Evolutionary conservation across 2,888 invertebrate genomes (phyloP).

Genomic region (Cosmia pyralina): DNA sequence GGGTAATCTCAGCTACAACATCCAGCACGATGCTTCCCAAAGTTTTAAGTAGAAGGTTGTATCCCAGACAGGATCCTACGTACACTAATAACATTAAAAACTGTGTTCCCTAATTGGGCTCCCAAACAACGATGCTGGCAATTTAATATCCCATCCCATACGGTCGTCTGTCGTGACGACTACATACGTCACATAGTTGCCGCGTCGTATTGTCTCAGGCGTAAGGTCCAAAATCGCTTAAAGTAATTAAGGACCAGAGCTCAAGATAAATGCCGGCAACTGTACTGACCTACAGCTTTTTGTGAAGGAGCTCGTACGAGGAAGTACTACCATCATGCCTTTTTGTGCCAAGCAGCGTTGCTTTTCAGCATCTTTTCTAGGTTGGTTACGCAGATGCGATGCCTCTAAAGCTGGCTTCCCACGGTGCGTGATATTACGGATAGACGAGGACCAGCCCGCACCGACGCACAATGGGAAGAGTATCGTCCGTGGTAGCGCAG

Average conservation of each 20-base stretch:
- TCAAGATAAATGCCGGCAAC: too few species aligned
- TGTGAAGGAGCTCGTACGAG: background rate
- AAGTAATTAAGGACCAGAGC: too few species aligned
- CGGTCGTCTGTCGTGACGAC: background rate
- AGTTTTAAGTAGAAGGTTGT: conserved; percentile 6
- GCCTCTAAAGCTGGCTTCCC: background rate
- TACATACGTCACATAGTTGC: too few species aligned
- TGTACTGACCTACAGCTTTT: background rate
- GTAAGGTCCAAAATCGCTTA: too few species aligned
- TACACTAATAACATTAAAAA: conserved; percentile 18
- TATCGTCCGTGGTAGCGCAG: too few species aligned
- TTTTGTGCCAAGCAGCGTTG: background rate
- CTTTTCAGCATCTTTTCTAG: background rate
- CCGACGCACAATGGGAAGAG: too few species aligned
- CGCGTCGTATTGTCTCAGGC: too few species aligned
- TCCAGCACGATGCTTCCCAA: conserved; percentile 11
- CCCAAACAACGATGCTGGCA: conserved; percentile 8
- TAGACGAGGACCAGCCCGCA: too few species aligned
- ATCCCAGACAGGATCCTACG: conserved; percentile 1
- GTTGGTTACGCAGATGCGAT: background rate
- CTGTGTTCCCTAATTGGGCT: conserved; percentile 8
- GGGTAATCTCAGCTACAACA: conserved; percentile 31
- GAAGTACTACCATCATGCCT: background rate
- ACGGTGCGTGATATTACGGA: too few species aligned
- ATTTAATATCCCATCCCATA: conserved; percentile 9